A percentile compares a stretch with the other conserved stretches of the same genome.
Evolutionary conservation across 1,140 invertebrate species (phyloP).

Genomic region (Rhopalosiphum padi): DNA sequence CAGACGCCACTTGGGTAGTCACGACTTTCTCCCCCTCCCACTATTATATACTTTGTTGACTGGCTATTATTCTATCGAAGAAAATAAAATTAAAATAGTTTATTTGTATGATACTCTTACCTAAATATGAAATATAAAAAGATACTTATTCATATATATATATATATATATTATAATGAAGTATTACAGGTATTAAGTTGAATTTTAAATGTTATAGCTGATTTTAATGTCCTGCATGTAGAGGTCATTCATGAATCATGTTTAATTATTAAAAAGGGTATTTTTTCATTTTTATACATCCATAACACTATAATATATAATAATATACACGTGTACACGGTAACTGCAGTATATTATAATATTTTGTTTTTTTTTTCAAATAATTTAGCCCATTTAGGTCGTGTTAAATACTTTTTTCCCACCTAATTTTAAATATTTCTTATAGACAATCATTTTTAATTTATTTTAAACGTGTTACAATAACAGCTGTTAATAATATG

Average conservation of each 20-base stretch:
- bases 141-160: background rate
- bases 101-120: background rate
- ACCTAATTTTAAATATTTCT: background rate
- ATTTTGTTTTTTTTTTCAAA: background rate
- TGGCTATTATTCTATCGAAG: background rate
- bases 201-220: no score
- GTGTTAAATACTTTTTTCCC: background rate
- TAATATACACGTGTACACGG: no score
- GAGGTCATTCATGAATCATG: no score
- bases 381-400: background rate
- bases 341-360: no score
- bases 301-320: no score
- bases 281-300: no score
- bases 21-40: constrained; percentile 29
- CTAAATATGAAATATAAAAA: background rate
- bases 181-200: no score
- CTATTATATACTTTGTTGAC: background rate
- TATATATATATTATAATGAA: no score
- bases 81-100: background rate
- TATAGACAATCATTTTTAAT: background rate
- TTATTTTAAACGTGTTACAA: background rate
- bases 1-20: constrained; percentile 11
- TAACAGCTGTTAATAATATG: background rate
- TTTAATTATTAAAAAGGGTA: no score
- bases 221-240: no score